phyloP scores from a whole-genome alignment of 2,888 invertebrate species.

The Cerceris rybyensis region DNA sequence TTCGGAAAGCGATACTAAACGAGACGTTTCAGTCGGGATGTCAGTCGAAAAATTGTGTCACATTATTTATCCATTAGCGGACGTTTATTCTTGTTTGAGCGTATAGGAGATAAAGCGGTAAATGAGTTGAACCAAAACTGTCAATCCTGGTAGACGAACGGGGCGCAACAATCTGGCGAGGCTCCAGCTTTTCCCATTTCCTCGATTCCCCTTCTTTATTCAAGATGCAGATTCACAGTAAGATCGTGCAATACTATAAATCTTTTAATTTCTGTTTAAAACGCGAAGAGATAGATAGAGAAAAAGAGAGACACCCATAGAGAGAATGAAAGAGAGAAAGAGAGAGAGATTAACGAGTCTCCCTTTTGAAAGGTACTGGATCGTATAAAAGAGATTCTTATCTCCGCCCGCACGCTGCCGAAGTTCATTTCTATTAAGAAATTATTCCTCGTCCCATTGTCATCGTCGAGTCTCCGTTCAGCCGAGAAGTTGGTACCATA shows the following conservation, averaged over 20 bases:
- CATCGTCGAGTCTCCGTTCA: neutral
- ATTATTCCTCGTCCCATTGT: neutral
- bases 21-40: neutral
- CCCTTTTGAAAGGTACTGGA: neutral
- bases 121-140: slow-evolving; percentile 39
- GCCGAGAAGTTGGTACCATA: neutral
- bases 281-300: neutral
- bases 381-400: neutral
- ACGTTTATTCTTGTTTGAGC: slow-evolving; percentile 8
- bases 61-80: slow-evolving; percentile 11
- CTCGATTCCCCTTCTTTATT: slow-evolving; percentile 21
- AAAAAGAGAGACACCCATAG: neutral
- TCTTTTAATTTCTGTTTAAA: slow-evolving; percentile 46
- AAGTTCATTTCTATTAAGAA: neutral
- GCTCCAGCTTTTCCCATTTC: slow-evolving; percentile 23
- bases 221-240: slow-evolving; percentile 38
- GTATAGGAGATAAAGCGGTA: slow-evolving; percentile 28
- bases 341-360: neutral
- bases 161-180: slow-evolving; percentile 36
- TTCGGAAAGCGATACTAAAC: neutral
- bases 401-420: neutral
- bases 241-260: slow-evolving; percentile 43
- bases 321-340: neutral
- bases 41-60: neutral
- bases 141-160: slow-evolving; percentile 29